phyloP scores from a whole-genome alignment of 2,797 vertebrate genomes.

The Hydrolagus colliei region DNA sequence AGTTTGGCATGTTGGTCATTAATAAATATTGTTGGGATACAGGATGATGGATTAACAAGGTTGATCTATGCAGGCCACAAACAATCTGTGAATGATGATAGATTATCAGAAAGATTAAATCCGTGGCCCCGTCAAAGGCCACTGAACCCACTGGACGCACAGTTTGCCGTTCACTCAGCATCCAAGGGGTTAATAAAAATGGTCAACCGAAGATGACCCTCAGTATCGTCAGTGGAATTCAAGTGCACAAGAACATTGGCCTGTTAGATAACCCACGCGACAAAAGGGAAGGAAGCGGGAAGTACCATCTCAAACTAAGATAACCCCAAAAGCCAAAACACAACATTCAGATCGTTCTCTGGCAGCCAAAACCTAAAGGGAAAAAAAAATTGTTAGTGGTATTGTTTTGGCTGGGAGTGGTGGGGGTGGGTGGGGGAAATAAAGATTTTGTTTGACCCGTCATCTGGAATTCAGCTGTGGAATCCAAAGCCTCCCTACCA shows the following conservation, averaged over 20 bases:
- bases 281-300: neutral
- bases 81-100: conserved; percentile 47
- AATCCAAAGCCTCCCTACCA: conserved; percentile 49
- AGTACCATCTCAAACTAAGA: neutral
- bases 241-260: no score
- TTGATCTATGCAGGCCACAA: conserved; percentile 43
- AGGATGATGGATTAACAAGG: conserved; percentile 50
- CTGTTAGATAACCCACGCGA: no score
- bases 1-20: conserved; percentile 53
- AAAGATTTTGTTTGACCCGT: conserved; percentile 53
- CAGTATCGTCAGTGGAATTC: no score
- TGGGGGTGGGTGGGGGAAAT: conserved; percentile 1
- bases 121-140: no score
- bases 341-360: neutral
- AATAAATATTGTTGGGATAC: conserved; percentile 49
- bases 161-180: neutral
- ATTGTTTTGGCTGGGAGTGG: conserved; percentile 42
- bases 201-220: neutral
- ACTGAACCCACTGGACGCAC: neutral
- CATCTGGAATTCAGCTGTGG: conserved; percentile 57
- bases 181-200: neutral
- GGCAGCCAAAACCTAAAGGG: neutral
- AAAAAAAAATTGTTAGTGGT: conserved; percentile 47
- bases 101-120: neutral
- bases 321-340: neutral